These are phyloP conservation scores for Tupaia chinensis DNA, from an alignment of 2,113 vertebrate species.

Conservation along the genomic window DNA sequence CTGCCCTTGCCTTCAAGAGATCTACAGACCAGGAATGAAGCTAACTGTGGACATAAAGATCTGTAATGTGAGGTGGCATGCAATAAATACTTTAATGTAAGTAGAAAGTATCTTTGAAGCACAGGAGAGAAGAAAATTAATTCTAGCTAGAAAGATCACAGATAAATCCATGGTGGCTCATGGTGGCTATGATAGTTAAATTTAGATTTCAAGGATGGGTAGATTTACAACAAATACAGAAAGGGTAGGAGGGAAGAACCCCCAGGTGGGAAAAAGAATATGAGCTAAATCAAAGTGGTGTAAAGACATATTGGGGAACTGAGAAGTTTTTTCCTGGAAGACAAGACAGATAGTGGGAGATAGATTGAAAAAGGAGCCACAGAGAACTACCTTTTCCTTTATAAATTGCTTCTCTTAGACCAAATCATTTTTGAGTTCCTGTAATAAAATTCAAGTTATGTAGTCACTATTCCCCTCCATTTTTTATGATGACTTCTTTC, in stretches of 20 bases:
- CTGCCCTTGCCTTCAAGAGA: not conserved
- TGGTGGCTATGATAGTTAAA: not conserved
- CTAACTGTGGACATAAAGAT: not conserved
- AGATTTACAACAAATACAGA: not conserved
- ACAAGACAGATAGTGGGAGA: not conserved
- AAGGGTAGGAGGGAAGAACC: not conserved
- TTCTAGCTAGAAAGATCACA: not conserved
- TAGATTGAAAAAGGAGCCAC: not conserved
- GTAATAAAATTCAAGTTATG: not conserved
- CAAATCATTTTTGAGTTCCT: not conserved
- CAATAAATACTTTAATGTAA: not conserved
- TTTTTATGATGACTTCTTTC: not conserved
- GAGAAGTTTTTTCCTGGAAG: not conserved
- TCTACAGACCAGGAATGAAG: not conserved
- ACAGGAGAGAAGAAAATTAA: not conserved
- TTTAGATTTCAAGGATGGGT: not conserved
- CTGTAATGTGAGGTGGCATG: not conserved
- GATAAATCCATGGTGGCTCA: not conserved
- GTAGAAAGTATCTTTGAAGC: not conserved
- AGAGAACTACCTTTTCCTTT: not conserved
- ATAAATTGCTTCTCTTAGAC: not conserved
- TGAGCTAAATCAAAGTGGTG: not conserved
- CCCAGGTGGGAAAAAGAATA: not conserved
- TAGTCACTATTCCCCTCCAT: rapidly evolving
- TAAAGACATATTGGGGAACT: not conserved